Percentiles rank a stretch among this genome's conserved stretches.
Conservation (phyloP, 2,888 invertebrate species). For the Rhodophaea formosa region DNA sequence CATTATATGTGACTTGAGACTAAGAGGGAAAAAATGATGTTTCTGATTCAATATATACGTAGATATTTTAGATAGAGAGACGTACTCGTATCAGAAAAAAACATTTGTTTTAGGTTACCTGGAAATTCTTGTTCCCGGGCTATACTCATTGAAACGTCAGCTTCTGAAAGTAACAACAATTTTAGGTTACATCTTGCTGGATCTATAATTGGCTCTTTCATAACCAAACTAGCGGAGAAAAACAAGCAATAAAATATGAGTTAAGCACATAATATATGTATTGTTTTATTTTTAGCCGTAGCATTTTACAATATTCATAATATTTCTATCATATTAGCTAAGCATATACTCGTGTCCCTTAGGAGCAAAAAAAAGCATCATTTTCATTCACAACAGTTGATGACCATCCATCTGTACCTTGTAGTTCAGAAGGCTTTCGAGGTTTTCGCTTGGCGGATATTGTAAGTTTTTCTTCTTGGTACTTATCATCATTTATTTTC, state of each 20-base stretch:
- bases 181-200: neutral
- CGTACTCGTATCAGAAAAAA: neutral
- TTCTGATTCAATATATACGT: too few species aligned
- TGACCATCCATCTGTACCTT: constrained; percentile 74
- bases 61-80: too few species aligned
- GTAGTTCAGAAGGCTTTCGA: constrained; percentile 82
- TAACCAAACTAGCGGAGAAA: neutral
- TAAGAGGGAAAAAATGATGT: too few species aligned
- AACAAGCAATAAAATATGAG: neutral
- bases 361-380: neutral
- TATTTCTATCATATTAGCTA: neutral
- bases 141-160: constrained; percentile 85
- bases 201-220: too few species aligned
- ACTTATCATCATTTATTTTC: constrained; percentile 62
- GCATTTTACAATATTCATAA: neutral
- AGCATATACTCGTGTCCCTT: neutral
- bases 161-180: constrained; percentile 78
- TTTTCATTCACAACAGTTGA: neutral
- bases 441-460: constrained; percentile 85
- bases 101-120: constrained; percentile 62
- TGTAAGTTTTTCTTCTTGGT: constrained; percentile 85
- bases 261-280: neutral
- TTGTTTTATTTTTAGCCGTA: neutral
- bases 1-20: too few species aligned
- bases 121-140: constrained; percentile 84